These are phyloP conservation scores for Haliclona indistincta DNA, from an alignment of 37 sponge, comb jelly and placozoan genomes.

Conservation along the genomic window DNA sequence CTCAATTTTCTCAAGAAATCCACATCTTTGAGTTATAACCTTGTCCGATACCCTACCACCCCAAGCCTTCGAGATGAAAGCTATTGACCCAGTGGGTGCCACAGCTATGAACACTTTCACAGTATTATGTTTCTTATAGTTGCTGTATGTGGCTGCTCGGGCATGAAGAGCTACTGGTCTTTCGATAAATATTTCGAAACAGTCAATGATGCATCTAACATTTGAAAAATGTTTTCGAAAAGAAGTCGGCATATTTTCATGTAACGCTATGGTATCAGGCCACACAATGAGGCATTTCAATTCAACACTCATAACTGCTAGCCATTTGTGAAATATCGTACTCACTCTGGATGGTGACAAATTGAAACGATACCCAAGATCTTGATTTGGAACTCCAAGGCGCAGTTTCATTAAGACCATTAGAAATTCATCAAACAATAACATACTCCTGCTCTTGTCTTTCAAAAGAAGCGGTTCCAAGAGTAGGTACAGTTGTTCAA, in stretches of 20 bases:
- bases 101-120: constrained; percentile 24
- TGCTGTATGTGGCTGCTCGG: neutral
- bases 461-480: no score
- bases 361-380: neutral
- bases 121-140: constrained; percentile 7
- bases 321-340: neutral
- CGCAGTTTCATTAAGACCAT: no score
- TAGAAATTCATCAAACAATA: no score
- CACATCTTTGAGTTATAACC: constrained; percentile 23
- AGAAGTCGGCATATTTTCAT: neutral
- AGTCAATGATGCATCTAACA: constrained; percentile 9
- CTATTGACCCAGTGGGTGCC: constrained; percentile 30
- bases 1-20: constrained; percentile 21
- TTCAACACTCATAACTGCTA: neutral
- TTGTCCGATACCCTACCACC: constrained; percentile 33
- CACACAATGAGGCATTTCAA: constrained; percentile 2
- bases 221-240: constrained; percentile 1
- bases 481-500: no score
- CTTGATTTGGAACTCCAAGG: neutral
- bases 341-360: neutral
- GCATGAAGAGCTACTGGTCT: neutral
- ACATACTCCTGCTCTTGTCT: no score
- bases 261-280: neutral
- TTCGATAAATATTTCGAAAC: neutral
- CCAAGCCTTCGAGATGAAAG: constrained; percentile 39